A percentile compares a stretch with the other conserved stretches of the same genome.
Conservation (phyloP, 2,888 invertebrate species). For the Meta bourneti region DNA sequence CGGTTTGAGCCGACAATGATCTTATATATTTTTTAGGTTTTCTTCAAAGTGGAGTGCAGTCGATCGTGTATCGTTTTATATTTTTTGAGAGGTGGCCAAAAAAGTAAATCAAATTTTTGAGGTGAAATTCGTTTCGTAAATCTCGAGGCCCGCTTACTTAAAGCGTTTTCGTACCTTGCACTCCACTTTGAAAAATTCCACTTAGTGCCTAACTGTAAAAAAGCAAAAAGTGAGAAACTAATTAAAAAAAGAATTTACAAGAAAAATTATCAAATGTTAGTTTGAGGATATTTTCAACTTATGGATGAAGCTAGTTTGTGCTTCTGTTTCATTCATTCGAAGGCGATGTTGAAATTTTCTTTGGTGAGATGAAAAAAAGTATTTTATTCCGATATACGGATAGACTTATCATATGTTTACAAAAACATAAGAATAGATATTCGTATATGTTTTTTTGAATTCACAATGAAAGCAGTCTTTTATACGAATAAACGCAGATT, state of each 20-base stretch:
- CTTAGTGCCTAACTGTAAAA: constrained; percentile 70
- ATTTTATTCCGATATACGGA: constrained; percentile 53
- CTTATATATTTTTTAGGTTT: constrained; percentile 52
- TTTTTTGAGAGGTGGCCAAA: not conserved
- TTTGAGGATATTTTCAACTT: constrained; percentile 47
- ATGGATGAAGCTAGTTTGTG: constrained; percentile 25
- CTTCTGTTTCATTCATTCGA: constrained; percentile 40
- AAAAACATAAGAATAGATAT: constrained; percentile 22
- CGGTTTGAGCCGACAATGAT: constrained; percentile 17
- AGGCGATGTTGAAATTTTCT: constrained; percentile 55
- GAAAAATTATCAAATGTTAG: constrained; percentile 56
- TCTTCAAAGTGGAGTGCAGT: constrained; percentile 72
- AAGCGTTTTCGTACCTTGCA: constrained; percentile 29
- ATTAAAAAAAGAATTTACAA: constrained; percentile 63
- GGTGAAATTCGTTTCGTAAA: not conserved
- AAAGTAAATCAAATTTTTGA: not conserved
- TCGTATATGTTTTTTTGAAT: constrained; percentile 46
- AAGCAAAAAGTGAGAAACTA: constrained; percentile 71
- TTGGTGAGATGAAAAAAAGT: constrained; percentile 39
- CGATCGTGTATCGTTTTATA: not conserved
- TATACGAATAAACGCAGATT: constrained; percentile 50
- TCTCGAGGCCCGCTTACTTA: constrained; percentile 39
- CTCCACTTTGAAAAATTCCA: constrained; percentile 71
- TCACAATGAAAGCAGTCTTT: constrained; percentile 42
- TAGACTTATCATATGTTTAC: constrained; percentile 16